Base-by-base conservation (phyloP, 2,113 vertebrate genomes). In the Callaeas wilsoni region DNA sequence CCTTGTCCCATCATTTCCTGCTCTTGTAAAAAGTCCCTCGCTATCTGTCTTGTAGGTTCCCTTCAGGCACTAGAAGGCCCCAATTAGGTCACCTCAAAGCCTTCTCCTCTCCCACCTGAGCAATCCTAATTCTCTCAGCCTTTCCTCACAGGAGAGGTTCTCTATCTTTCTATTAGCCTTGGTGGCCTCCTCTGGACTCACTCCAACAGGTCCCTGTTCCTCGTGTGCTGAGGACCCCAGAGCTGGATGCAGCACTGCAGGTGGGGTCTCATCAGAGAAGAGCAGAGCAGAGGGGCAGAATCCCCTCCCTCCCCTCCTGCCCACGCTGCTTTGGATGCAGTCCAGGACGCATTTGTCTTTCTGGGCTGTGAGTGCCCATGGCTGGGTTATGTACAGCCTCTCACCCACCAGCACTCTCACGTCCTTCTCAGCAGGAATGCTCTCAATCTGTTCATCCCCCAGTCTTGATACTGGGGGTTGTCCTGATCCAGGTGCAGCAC, bases 171-270 rank as follows among this genome's bases (percentile, higher is more conserved):
- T 46, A 12, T 12, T 53, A 4, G 13, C 26, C 11, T n/a, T 55
- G 12, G 8, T 47, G 13, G 1, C n/a, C 17, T 75, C 25, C 46
- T 76, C 30, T 35, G 12, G 20, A 68, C 4, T 35, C 2, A 0
- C 3, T 55, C 47, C 39, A n/a, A 30, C 17, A 41, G 13, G 1
- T 25, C 11, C 7, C 1, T 46, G 32, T 33, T 12, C 29, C 32
- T 2, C 1, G 0, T 26, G 11, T 19, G 5, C 53, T 75, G n/a
- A 1, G 7, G 0, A 0, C 0, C 13, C 16, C 62, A 68, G n/a
- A 41, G 21, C 17, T 55, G 53, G 44, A 1, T n/a, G n/a, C 30
- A 53, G 46, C 10, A 0, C 20, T 47, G 11, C 46, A 47, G 10
- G 25, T 76, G 39, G 4, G 55, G 8, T 41, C n/a, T 47, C 20